These are phyloP conservation scores for Trachurus trachurus DNA, from an alignment of 2,797 vertebrate genomes.

Conservation along the genomic window DNA sequence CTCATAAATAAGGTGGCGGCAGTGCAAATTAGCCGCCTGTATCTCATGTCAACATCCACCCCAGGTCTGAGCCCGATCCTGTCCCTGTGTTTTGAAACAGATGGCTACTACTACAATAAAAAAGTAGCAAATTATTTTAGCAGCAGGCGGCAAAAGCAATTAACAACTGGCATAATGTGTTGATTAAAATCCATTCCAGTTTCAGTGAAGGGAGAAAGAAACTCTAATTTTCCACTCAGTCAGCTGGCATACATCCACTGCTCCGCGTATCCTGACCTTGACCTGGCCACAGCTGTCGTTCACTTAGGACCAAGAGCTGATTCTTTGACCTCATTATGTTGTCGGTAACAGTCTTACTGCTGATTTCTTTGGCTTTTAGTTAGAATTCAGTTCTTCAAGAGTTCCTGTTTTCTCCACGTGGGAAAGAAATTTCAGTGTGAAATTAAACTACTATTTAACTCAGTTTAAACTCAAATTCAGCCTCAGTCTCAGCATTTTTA, in stretches of 20 bases:
- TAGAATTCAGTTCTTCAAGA: neutral
- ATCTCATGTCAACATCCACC: conserved; percentile 83
- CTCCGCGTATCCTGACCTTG: conserved; percentile 77
- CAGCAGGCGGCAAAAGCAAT: conserved; percentile 88
- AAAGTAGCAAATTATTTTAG: conserved; percentile 90
- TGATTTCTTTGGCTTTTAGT: neutral
- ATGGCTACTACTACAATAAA: conserved; percentile 88
- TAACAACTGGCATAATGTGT: conserved; percentile 91
- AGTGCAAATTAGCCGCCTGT: conserved; percentile 85
- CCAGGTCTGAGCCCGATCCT: conserved; percentile 80
- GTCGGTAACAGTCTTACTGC: neutral
- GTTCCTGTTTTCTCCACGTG: neutral
- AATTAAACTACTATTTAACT: neutral
- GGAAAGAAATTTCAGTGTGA: neutral
- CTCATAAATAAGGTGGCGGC: conserved; percentile 77
- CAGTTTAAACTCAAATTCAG: conserved; percentile 7
- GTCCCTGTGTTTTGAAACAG: conserved; percentile 87
- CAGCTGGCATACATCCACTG: conserved; percentile 74
- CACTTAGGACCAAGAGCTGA: conserved; percentile 35
- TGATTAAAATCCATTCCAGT: conserved; percentile 90
- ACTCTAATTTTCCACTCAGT: conserved; percentile 78
- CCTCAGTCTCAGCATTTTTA: neutral
- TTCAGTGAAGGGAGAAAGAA: conserved; percentile 79
- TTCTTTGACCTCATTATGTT: conserved; percentile 23
- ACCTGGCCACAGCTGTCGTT: conserved; percentile 72